A percentile compares a stretch with the other conserved stretches of the same genome.
Evolutionary conservation across 2,888 invertebrate species (phyloP).

Genomic region (Drosophila niveifrons): DNA sequence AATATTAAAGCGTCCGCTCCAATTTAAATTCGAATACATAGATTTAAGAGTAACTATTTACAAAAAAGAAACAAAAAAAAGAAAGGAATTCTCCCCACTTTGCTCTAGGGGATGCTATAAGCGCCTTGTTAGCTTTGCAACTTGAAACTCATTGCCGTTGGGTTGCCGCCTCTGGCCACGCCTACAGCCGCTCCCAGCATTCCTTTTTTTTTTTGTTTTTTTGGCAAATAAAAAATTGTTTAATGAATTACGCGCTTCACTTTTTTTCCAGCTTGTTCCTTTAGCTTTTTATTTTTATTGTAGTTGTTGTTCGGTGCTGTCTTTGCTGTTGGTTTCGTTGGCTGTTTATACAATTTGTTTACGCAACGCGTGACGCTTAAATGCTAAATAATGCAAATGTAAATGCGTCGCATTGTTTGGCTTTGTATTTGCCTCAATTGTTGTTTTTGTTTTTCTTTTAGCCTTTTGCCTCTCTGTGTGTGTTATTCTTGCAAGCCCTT

Average conservation of each 20-base stretch:
- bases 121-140: constrained; percentile 20
- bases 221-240: constrained; percentile 56
- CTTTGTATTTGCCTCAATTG: constrained; percentile 22
- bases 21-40: neutral
- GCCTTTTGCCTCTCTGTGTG: constrained; percentile 30
- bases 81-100: neutral
- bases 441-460: constrained; percentile 43
- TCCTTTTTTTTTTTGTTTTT: neutral
- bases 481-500: constrained; percentile 49
- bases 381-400: constrained; percentile 81
- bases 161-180: constrained; percentile 6
- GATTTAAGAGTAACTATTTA: constrained; percentile 13
- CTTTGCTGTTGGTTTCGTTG: constrained; percentile 31
- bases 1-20: neutral
- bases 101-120: neutral
- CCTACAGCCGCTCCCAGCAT: constrained; percentile 3
- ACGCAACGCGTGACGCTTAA: constrained; percentile 81
- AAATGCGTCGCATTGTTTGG: constrained; percentile 72
- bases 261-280: constrained; percentile 6
- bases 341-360: constrained; percentile 78
- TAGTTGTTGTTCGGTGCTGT: constrained; percentile 7
- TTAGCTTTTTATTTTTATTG: constrained; percentile 24
- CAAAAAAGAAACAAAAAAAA: neutral
- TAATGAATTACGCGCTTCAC: constrained; percentile 72
- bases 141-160: constrained; percentile 15